Conservation (phyloP, 1,140 invertebrate species). For the Micrasema minimum region DNA sequence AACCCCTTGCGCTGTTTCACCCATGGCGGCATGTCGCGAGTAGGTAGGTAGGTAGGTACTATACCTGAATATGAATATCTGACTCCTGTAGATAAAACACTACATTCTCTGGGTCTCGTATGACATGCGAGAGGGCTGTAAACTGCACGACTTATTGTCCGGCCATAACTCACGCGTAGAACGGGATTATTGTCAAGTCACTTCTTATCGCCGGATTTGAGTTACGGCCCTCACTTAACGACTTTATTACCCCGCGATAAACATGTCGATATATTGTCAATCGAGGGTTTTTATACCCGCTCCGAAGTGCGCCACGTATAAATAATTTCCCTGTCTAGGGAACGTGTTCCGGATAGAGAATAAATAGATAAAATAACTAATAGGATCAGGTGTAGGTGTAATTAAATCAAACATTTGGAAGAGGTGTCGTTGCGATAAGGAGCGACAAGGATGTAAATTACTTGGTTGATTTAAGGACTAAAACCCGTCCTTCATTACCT, state of each 20-base stretch:
- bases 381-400: constrained; percentile 2
- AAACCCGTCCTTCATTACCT: too few relatives aligned
- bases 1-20: too few relatives aligned
- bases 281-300: constrained; percentile 36
- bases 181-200: constrained; percentile 47
- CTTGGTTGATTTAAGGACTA: too few relatives aligned
- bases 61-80: too few relatives aligned
- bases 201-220: constrained; percentile 44
- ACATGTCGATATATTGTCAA: constrained; percentile 48
- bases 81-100: too few relatives aligned
- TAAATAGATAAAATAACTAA: not conserved
- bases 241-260: constrained; percentile 49
- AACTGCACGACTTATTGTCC: constrained; percentile 41
- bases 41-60: too few relatives aligned
- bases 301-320: not conserved
- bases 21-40: too few relatives aligned
- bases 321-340: constrained; percentile 5
- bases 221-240: constrained; percentile 42
- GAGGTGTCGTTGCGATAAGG: constrained; percentile 21
- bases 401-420: constrained; percentile 34
- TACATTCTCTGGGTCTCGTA: too few relatives aligned
- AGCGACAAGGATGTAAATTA: constrained; percentile 4
- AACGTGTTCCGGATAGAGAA: constrained; percentile 9
- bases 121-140: constrained; percentile 45
- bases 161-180: constrained; percentile 44